Evolutionary conservation across 2,797 vertebrate genomes (phyloP).

Genomic region (Trematomus bernacchii): DNA sequence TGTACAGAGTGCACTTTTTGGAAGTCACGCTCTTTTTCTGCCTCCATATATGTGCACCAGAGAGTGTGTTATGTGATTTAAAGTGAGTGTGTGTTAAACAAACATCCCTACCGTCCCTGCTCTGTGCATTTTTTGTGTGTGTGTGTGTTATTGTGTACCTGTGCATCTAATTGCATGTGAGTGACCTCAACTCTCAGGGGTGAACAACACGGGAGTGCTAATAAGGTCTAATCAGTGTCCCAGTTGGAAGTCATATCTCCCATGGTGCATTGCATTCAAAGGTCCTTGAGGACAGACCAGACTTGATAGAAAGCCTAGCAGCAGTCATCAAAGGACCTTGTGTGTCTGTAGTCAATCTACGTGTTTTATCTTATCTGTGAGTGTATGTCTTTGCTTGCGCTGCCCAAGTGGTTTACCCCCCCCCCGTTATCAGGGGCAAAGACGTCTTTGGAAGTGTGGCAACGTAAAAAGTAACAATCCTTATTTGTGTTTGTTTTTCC

Average conservation of each 20-base stretch:
- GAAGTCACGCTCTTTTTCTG: neutral
- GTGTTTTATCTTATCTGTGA: conserved; percentile 16
- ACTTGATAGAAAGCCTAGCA: conserved; percentile 8
- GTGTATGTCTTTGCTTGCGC: conserved; percentile 18
- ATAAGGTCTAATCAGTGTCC: conserved; percentile 73
- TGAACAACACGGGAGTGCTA: conserved; percentile 67
- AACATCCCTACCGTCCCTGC: neutral
- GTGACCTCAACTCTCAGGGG: conserved; percentile 48
- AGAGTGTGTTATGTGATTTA: neutral
- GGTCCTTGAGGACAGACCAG: conserved; percentile 33
- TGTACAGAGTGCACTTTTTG: conserved; percentile 1
- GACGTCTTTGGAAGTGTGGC: neutral
- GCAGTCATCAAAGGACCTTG: conserved; percentile 7
- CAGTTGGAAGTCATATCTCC: conserved; percentile 57
- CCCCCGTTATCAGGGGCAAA: neutral
- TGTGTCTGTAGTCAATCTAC: neutral
- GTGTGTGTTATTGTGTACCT: conserved; percentile 31
- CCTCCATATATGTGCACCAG: neutral
- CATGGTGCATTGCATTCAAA: conserved; percentile 34
- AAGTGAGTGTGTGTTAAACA: conserved; percentile 13
- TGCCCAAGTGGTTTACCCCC: neutral
- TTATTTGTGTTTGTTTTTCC: conserved; percentile 29
- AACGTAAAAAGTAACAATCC: conserved; percentile 2
- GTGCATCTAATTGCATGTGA: conserved; percentile 4
- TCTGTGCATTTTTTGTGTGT: conserved; percentile 10